A percentile compares a stretch with the other conserved stretches of the same genome.
Conservation (phyloP, 2,113 vertebrate species). For the Gorilla gorilla region DNA sequence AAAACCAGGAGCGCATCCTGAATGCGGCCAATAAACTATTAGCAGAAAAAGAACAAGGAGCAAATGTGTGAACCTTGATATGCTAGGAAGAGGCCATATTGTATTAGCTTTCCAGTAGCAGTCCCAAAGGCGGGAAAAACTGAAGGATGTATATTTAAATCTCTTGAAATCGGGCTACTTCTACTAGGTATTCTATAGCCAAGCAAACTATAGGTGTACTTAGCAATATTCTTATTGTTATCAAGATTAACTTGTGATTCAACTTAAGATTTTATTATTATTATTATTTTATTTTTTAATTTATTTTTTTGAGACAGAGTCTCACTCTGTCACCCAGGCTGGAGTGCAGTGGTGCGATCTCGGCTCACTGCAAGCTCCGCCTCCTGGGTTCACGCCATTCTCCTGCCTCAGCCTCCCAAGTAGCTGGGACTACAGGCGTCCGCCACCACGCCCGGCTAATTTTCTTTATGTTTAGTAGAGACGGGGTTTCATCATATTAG, state of each 20-base stretch:
- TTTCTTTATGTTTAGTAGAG: too few species aligned
- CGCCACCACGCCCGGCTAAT: too few species aligned
- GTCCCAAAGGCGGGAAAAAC: background rate
- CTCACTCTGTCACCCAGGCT: too few species aligned
- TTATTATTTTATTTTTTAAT: too few species aligned
- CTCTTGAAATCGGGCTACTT: background rate
- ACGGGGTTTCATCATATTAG: too few species aligned
- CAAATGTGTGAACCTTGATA: background rate
- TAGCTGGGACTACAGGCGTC: too few species aligned
- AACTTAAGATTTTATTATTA: too few species aligned
- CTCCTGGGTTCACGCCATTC: too few species aligned
- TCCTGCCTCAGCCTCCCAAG: too few species aligned
- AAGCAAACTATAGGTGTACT: background rate
- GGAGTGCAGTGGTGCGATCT: too few species aligned
- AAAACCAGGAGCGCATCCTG: background rate
- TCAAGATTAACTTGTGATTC: background rate
- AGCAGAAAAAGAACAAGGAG: background rate
- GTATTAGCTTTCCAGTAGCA: fast-evolving
- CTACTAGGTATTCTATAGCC: background rate
- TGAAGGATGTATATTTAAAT: background rate
- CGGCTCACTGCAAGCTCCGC: too few species aligned
- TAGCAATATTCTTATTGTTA: background rate
- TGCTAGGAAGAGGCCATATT: fast-evolving
- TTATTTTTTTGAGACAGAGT: too few species aligned
- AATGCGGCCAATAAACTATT: background rate